Evolutionary conservation across 2,888 invertebrate species (phyloP).

Genomic region (Timema cristinae): DNA sequence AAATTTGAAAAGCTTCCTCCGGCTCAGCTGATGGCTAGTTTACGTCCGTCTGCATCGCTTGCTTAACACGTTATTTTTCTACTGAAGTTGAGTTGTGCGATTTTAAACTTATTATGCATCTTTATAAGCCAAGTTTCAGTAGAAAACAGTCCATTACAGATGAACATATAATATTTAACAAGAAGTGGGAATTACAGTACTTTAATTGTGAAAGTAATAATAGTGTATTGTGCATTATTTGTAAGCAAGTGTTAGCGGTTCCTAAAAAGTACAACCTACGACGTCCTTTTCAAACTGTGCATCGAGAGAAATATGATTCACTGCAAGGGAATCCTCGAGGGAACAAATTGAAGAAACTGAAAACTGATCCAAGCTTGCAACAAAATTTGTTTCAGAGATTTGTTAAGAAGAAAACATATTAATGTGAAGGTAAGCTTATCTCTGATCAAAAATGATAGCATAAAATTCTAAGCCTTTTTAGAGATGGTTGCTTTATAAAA

Average conservation of each 20-base stretch:
- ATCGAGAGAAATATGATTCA: neutral
- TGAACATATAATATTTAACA: too few species aligned
- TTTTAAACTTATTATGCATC: too few species aligned
- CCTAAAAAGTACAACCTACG: neutral
- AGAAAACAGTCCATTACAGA: too few species aligned
- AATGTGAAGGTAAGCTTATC: neutral
- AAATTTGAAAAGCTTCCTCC: too few species aligned
- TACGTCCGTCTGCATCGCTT: too few species aligned
- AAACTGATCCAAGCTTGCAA: neutral
- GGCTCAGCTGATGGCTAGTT: too few species aligned
- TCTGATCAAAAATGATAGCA: neutral
- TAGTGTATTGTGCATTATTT: neutral
- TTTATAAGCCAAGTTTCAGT: too few species aligned
- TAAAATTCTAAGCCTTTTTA: neutral
- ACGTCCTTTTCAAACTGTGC: neutral
- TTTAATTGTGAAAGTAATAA: neutral
- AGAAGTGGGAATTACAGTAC: too few species aligned
- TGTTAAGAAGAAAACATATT: neutral
- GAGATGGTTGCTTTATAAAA: neutral
- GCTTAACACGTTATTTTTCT: too few species aligned
- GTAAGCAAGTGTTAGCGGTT: conserved; percentile 1
- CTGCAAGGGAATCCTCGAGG: neutral
- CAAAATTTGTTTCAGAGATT: too few species aligned
- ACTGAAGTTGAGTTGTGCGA: too few species aligned
- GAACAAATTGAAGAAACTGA: conserved; percentile 7